Conservation (phyloP, 1,140 invertebrate species). For the Eubasilissa regina region DNA sequence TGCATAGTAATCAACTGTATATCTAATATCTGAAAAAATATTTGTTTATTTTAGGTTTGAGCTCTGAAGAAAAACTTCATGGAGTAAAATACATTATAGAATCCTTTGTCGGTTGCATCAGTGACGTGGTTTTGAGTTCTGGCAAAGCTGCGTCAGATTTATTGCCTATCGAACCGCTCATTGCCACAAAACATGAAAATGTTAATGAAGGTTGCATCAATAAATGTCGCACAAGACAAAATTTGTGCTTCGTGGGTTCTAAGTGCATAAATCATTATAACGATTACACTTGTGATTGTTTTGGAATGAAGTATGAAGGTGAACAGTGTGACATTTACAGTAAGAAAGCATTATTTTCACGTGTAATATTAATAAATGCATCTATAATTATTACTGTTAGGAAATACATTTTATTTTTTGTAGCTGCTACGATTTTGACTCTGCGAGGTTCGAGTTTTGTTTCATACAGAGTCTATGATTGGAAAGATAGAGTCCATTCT, state of each 20-base stretch:
- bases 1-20: too few species aligned
- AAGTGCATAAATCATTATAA: constrained; percentile 92
- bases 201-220: constrained; percentile 88
- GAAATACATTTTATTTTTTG: constrained; percentile 63
- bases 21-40: too few species aligned
- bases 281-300: constrained; percentile 90
- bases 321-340: constrained; percentile 91
- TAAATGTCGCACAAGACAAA: constrained; percentile 84
- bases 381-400: neutral
- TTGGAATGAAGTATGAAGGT: constrained; percentile 92
- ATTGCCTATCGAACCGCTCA: constrained; percentile 83
- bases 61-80: constrained; percentile 87
- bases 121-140: constrained; percentile 86
- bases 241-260: constrained; percentile 87
- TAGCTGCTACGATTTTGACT: constrained; percentile 90
- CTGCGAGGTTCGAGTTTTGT: constrained; percentile 92
- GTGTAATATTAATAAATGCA: neutral
- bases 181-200: constrained; percentile 89
- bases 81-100: constrained; percentile 93
- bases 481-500: constrained; percentile 92
- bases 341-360: constrained; percentile 72
- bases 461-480: constrained; percentile 92
- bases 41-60: constrained; percentile 76
- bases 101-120: constrained; percentile 93
- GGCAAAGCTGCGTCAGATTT: constrained; percentile 87